Conservation (phyloP, 2,888 invertebrate genomes). For the Nomada ruficornis region DNA sequence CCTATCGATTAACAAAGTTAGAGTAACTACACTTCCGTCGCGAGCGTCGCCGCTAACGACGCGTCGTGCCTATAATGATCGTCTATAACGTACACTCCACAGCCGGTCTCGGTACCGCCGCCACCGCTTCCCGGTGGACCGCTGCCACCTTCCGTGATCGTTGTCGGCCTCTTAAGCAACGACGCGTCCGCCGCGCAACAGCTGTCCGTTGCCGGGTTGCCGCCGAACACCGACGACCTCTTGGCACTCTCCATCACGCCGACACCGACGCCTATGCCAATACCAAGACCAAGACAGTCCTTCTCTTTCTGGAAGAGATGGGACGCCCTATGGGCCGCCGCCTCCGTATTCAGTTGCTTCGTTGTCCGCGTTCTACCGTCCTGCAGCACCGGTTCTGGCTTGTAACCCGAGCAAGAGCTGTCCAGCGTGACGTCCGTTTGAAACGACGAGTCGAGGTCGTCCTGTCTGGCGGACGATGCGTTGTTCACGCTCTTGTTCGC, state of each 20-base stretch:
- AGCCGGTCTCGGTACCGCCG: constrained; percentile 70
- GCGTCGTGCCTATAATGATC: constrained; percentile 89
- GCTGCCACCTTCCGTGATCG: constrained; percentile 74
- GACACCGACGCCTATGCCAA: constrained; percentile 77
- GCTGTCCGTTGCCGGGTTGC: constrained; percentile 80
- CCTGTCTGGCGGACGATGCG: constrained; percentile 85
- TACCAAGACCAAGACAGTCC: constrained; percentile 80
- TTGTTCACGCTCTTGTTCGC: constrained; percentile 90
- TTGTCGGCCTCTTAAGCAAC: constrained; percentile 88
- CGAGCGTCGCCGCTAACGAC: constrained; percentile 86
- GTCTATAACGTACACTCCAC: constrained; percentile 90
- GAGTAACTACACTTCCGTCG: constrained; percentile 90
- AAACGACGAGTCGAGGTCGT: constrained; percentile 84
- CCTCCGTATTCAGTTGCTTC: constrained; percentile 94
- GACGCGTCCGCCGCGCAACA: constrained; percentile 87
- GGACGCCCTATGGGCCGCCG: constrained; percentile 87
- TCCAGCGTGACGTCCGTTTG: constrained; percentile 86
- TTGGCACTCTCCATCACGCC: constrained; percentile 84
- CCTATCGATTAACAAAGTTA: background rate
- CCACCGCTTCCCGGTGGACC: constrained; percentile 72
- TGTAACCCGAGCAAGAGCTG: constrained; percentile 84
- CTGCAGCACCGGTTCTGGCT: constrained; percentile 86
- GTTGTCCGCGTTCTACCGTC: constrained; percentile 87
- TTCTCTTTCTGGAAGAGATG: constrained; percentile 86
- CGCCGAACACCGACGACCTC: constrained; percentile 83